Evolutionary conservation across 2,113 vertebrate species (phyloP), one percentile per base, ranked within the genome.

Genomic region (Heterocephalus glaber): DNA sequence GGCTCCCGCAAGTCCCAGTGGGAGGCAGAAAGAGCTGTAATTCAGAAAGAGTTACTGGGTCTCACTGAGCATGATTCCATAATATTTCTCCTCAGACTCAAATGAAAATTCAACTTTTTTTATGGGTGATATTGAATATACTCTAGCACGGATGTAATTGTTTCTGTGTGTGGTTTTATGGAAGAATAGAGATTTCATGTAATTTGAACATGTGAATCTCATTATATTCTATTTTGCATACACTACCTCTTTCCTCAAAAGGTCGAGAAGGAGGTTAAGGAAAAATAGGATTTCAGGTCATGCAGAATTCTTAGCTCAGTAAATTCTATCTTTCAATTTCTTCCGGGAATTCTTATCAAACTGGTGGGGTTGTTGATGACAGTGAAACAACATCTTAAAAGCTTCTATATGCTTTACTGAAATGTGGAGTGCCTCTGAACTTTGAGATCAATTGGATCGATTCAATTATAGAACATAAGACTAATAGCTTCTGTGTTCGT

Each of bases 401-500:
- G 97, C 96, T 58, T 96, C 90, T 85, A 16, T 82, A 68, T 87
- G 89, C 65, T 94, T 97, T 87, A 33, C 24, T 85, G 65, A 97
- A 93, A 92, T 0, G 1, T 28, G 72, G 88, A 97, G 85, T 90
- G 95, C 92, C 81, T 95, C 92, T 86, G 70, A 97, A 97, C 95
- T 97, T 96, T 92, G 79, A 95, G 97, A 97, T 97, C 97, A 96
- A 96, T 97, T 88, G 82, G 56, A 96, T 97, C 1, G 60, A 97
- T 94, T 97, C 77, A 96, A 96, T 97, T 95, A 86, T 86, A 90
- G 92, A 89, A 92, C 92, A 41, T 97, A 95, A 96, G 96, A 96
- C 93, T 97, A 97, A 97, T 97, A 92, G 84, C 79, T 97, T 96
- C 95, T 86, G 92, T 96, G 92, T 95, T 97, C 94, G 96, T 97